Evolutionary conservation across 1,140 invertebrate genomes (phyloP).

Genomic region (Drosophila navojoa): DNA sequence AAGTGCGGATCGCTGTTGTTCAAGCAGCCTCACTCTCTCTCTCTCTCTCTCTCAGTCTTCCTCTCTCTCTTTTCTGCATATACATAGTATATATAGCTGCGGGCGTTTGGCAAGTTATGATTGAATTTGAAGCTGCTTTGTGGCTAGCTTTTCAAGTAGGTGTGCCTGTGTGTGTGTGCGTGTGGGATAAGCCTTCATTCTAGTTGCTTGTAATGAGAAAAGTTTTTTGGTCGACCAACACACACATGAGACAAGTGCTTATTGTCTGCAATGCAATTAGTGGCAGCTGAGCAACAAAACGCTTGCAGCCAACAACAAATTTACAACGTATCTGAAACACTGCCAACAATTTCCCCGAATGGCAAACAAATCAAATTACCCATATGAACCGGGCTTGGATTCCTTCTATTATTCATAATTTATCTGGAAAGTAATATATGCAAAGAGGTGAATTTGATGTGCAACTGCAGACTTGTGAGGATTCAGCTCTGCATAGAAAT

Average conservation of each 20-base stretch:
- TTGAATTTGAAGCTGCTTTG: constrained; percentile 76
- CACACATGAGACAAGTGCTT: constrained; percentile 39
- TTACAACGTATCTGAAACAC: constrained; percentile 13
- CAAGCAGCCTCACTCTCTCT: not conserved
- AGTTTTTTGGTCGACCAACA: constrained; percentile 54
- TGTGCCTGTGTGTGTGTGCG: constrained; percentile 8
- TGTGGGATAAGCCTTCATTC: constrained; percentile 27
- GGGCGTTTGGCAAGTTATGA: constrained; percentile 71
- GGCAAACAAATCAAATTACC: not conserved
- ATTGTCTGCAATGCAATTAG: constrained; percentile 47
- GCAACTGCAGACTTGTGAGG: no score
- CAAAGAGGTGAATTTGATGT: no score
- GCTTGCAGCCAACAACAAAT: constrained; percentile 17
- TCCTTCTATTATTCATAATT: no score
- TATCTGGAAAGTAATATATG: no score
- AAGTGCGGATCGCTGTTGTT: constrained; percentile 23
- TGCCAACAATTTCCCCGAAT: not conserved
- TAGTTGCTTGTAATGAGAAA: constrained; percentile 63
- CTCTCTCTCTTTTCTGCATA: not conserved
- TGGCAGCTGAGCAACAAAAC: constrained; percentile 20
- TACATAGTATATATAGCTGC: constrained; percentile 4
- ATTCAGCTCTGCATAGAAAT: no score
- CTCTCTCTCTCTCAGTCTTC: not conserved
- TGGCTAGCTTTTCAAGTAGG: constrained; percentile 40
- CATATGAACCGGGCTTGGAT: not conserved